These are phyloP conservation scores for Amazona ochrocephala DNA, from an alignment of 2,797 vertebrate species.

Conservation along the genomic window DNA sequence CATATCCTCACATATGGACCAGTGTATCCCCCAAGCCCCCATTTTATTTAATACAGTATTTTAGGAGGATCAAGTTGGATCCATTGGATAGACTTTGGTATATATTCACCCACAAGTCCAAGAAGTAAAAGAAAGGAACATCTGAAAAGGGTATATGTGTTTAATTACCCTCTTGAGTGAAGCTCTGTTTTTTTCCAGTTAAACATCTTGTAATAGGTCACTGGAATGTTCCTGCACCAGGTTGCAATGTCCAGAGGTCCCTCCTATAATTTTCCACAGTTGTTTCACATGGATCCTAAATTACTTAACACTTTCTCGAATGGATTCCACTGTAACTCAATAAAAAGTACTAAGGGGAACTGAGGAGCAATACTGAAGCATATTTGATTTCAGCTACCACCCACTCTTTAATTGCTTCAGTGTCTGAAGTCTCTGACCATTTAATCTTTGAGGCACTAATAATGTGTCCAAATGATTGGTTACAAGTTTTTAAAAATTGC, in stretches of 20 bases:
- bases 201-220: neutral
- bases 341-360: constrained; percentile 3
- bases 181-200: neutral
- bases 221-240: neutral
- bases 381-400: constrained; percentile 43
- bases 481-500: constrained; percentile 52
- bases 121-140: neutral
- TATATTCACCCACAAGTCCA: neutral
- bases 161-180: neutral
- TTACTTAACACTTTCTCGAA: constrained; percentile 13
- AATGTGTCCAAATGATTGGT: constrained; percentile 23
- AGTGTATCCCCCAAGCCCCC: neutral
- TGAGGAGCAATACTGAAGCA: neutral
- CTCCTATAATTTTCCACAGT: neutral
- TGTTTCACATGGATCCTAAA: constrained; percentile 6
- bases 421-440: constrained; percentile 28
- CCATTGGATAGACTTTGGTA: neutral
- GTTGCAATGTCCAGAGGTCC: neutral
- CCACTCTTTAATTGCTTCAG: constrained; percentile 47
- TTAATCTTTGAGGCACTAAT: constrained; percentile 36
- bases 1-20: neutral
- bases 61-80: neutral
- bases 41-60: neutral
- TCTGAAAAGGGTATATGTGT: rapidly evolving
- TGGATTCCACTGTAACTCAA: neutral